These are phyloP conservation scores for Psittacus erithacus DNA, from an alignment of 2,113 vertebrate species.

Conservation along the genomic window DNA sequence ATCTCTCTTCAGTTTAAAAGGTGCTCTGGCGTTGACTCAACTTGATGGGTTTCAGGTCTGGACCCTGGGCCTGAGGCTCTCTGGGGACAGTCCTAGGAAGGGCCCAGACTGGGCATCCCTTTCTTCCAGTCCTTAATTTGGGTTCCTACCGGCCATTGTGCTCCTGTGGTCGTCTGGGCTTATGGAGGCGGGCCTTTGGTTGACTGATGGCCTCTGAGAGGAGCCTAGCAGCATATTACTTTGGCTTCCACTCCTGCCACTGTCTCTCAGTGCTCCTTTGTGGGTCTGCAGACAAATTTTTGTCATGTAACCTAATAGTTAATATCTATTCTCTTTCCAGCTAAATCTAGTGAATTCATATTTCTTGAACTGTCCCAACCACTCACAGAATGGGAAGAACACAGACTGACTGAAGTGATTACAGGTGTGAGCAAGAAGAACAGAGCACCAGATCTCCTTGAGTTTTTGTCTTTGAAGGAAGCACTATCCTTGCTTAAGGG, in stretches of 20 bases:
- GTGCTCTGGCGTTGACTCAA: not conserved
- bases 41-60: not conserved
- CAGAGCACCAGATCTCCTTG: slow-evolving; percentile 68
- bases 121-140: not conserved
- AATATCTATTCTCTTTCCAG: slow-evolving; percentile 48
- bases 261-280: not conserved
- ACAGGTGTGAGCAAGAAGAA: slow-evolving; percentile 67
- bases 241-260: not conserved
- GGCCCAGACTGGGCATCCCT: fast-evolving
- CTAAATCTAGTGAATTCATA: slow-evolving; percentile 73
- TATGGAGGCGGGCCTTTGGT: not conserved
- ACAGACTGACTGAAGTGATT: slow-evolving; percentile 71
- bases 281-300: not conserved
- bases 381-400: slow-evolving; percentile 65
- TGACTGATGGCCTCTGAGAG: not conserved
- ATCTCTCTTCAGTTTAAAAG: not conserved
- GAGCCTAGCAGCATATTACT: not conserved
- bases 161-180: not conserved
- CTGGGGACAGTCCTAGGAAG: not conserved
- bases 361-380: slow-evolving; percentile 76
- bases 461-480: slow-evolving; percentile 71
- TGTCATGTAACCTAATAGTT: not conserved
- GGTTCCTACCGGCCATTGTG: not conserved
- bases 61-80: not conserved
- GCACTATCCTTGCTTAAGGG: slow-evolving; percentile 70